Base-by-base conservation (phyloP, 2,888 invertebrate species). In the Idaea aversata region DNA sequence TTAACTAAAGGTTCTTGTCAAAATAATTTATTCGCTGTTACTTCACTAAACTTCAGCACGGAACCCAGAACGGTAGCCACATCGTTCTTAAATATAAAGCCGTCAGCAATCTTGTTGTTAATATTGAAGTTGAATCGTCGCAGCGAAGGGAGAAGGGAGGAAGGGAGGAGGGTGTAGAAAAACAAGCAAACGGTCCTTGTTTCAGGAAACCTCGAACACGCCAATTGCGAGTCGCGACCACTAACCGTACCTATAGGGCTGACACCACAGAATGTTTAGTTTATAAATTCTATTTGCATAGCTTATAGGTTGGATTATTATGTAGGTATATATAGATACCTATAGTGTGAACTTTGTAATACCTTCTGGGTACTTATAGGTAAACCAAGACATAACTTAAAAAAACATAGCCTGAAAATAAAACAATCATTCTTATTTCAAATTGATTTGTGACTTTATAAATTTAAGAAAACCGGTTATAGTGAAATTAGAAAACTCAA, bases 91-190 rank as follows among this genome's bases (percentile, higher is more conserved):
- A 47, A 47, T 47, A 47, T 47, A 47, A 47, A 47, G 47, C 47
- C 47, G 47, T 47, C 47, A 47, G 47, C 47, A 47, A 47, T 47
- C 47, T 47, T 47, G 47, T 47, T 47, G 47, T 47, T 47, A 47
- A 47, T 47, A 47, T 47, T 47, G 47, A 47, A 47, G 47, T 47
- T 47, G 47, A 47, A 47, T 47, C 47, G 47, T 47, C 47, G 47
- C 10, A 47, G 47, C 47, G 47, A 10, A 47, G 47, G 47, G 47
- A 13, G 47, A 6, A 13, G 47, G 0, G 47, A 47, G 10, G 47
- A 6, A 10, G 47, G 47, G 47, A 10, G 47, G 13, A 47, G 47
- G 47, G 47, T 7, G 47, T 47, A 47, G 47, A 47, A 47, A 47
- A 47, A 47, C 47, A 47, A 47, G 47, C 47, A 47, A 47, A 47